Conservation (phyloP, 2,113 vertebrate species). For the Ameiurus melas region DNA sequence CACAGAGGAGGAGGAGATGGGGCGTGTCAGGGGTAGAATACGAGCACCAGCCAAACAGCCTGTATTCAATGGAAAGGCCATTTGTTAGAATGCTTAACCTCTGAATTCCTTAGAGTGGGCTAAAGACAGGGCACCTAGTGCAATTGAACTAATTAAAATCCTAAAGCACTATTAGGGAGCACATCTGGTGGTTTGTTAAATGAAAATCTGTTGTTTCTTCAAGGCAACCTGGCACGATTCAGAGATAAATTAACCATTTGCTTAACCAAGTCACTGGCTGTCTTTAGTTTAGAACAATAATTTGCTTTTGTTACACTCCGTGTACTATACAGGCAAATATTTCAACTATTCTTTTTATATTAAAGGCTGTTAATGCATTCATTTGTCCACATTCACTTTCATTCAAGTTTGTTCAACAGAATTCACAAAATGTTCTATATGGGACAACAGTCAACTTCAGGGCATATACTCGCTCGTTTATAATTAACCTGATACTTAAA, state of each 20-base stretch:
- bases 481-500: neutral
- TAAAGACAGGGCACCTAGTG: conserved; percentile 40
- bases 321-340: neutral
- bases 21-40: neutral
- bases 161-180: conserved; percentile 16
- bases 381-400: conserved; percentile 27
- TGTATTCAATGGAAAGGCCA: conserved; percentile 44
- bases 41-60: conserved; percentile 38
- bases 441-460: neutral
- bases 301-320: neutral
- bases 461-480: neutral
- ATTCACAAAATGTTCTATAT: conserved; percentile 4
- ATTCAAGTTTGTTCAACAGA: conserved; percentile 31
- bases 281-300: neutral
- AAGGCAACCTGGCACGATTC: neutral
- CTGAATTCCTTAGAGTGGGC: conserved; percentile 31
- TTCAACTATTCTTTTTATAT: neutral
- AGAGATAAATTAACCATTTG: conserved; percentile 21
- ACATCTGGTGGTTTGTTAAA: conserved; percentile 46
- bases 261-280: neutral
- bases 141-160: conserved; percentile 56
- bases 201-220: conserved; percentile 30
- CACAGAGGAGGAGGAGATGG: conserved; percentile 39
- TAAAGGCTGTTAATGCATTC: conserved; percentile 23
- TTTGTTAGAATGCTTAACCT: conserved; percentile 60